Evolutionary conservation across 1,140 invertebrate species (phyloP), one percentile per base, ranked within the genome.

Genomic region (Ips typographus): DNA sequence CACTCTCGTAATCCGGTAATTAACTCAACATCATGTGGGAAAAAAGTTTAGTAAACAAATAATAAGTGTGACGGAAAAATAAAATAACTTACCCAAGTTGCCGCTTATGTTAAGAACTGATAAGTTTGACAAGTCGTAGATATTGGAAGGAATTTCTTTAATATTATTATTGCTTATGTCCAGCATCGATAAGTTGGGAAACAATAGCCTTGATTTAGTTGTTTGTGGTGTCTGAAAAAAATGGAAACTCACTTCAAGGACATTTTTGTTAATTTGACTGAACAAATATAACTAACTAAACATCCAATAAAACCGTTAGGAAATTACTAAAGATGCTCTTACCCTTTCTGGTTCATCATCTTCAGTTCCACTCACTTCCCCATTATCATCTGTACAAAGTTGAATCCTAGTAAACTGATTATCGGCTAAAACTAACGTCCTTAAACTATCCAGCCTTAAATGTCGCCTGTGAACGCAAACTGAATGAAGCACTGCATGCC

Each of bases 61-160:
- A 22, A 22, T 22, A 22, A 22, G 22, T 22, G 22, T 22, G 22
- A 22, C 22, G 22, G 22, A 22, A 8, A 49, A 22, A 49, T 49
- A 55, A 55, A 55, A 7, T 22, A 36, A 70, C 59, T 78, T 77
- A 90, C 89, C 87, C 80, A 84, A 81, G 81, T 98, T 98, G 41
- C 93, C 92, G 77, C 92, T 93, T 3, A 98, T 86, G 79, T 98
- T 98, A 4, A 99, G 83, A n/a, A 98, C 94, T 44, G 95, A 95
- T 0, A 99, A 83, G 78, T 94, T 94, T 51, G 81, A 86, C 1
- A 98, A 84, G 77, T 97, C 91, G 72, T 94, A 90, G 58, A 99
- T 89, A 57, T 91, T 91, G 0, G 87, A 79, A 1, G 97, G 94
- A 53, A 99, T 88, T 74, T 90, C 88, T 70, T 83, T 85, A 2